A percentile compares a stretch with the other conserved stretches of the same genome.
These are phyloP conservation scores for Coptodon bakossiorum DNA, from an alignment of 2,113 vertebrate genomes.

Conservation along the genomic window DNA sequence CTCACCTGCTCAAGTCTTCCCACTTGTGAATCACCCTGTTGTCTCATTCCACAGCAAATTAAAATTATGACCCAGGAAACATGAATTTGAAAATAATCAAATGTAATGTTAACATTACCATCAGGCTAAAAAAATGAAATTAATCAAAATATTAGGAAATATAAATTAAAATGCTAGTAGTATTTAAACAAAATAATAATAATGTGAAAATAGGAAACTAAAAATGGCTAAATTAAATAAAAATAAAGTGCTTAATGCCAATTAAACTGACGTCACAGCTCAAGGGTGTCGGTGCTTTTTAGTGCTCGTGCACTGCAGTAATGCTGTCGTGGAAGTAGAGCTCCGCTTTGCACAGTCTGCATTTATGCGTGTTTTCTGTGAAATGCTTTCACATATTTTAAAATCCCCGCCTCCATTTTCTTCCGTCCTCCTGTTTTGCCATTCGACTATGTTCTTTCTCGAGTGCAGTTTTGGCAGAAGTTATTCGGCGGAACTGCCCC, in stretches of 20 bases:
- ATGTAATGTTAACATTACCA: not conserved
- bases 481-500: not conserved
- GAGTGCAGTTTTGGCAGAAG: not conserved
- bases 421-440: not conserved
- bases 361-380: rapidly evolving
- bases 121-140: not conserved
- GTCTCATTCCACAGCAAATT: not conserved
- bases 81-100: not conserved
- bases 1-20: not conserved
- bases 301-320: not conserved
- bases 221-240: rapidly evolving
- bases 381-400: not conserved
- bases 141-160: not conserved
- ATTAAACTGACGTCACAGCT: not conserved
- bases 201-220: not conserved
- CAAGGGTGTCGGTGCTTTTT: not conserved
- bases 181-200: not conserved
- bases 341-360: not conserved
- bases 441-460: rapidly evolving
- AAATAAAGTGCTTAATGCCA: not conserved
- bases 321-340: not conserved
- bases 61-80: not conserved
- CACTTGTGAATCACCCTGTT: not conserved
- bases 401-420: not conserved
- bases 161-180: not conserved